Conservation (phyloP, 2,797 vertebrate species). For the Steatocranus sp. region DNA sequence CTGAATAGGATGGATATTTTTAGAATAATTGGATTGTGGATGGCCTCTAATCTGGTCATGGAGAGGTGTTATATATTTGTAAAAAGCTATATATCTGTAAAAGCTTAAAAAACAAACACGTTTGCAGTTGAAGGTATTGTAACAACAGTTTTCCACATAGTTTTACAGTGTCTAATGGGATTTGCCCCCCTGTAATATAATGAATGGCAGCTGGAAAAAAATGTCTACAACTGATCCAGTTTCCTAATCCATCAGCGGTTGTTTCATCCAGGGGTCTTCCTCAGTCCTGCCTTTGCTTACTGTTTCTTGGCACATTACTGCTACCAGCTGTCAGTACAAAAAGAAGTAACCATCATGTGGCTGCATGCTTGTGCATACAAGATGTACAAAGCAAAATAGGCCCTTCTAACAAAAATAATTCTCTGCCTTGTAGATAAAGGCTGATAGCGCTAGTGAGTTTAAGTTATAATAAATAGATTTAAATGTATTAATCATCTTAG, state of each 20-base stretch:
- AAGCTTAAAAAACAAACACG: neutral
- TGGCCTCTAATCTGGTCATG: neutral
- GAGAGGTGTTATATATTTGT: neutral
- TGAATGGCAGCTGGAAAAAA: neutral
- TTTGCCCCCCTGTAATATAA: accelerated
- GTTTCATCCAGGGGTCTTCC: neutral
- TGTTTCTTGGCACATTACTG: neutral
- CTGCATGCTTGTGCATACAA: neutral
- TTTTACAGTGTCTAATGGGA: neutral
- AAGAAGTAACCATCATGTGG: neutral
- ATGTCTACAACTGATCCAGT: neutral
- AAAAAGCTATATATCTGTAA: neutral
- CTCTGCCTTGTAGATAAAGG: neutral
- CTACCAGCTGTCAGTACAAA: neutral
- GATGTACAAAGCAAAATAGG: neutral
- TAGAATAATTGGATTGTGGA: neutral
- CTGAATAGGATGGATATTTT: neutral
- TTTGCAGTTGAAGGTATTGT: neutral
- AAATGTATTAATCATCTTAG: neutral
- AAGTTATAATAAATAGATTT: neutral
- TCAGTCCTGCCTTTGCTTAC: neutral
- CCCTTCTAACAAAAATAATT: neutral
- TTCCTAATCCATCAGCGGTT: neutral
- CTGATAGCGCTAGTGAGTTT: neutral
- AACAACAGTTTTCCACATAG: neutral